Evolutionary conservation across 2,113 vertebrate genomes (phyloP), one percentile per base, ranked within the genome.

Genomic region (Apteryx mantelli): DNA sequence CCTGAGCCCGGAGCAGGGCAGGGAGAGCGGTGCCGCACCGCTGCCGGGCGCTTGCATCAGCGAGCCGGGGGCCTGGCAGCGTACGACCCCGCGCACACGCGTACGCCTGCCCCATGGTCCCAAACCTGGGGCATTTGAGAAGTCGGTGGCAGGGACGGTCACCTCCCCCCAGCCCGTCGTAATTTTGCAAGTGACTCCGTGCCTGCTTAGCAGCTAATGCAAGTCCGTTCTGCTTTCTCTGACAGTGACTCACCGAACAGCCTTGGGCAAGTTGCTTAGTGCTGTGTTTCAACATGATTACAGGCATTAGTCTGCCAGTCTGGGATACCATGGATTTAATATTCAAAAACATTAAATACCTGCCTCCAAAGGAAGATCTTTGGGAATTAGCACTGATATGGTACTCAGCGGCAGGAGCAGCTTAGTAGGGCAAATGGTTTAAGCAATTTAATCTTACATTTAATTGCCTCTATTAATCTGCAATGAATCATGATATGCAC

Each of bases 401-500:
- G 55, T 95, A 93, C 85, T 52, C 82, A 81, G 91, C 80, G 32
- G 88, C 13, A 44, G 82, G 82, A 95, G 88, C 82, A 24, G 64
- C 91, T 94, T 93, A 90, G 82, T 30, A 84, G 79, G 86, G 91
- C 85, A 84, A 91, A 93, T 34, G 73, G 82, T 64, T 97, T 90
- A 90, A 77, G 82, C 93, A 94, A 91, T 94, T 97, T 96, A 95
- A 95, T 95, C 88, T 96, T 48, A 53, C 32, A 25, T 93, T 96
- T 97, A 97, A 96, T 95, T 95, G 90, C 87, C 69, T 95, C 91
- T 90, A 95, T 95, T 95, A 95, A 97, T 95, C 93, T 93, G 79
- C 76, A 73, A 14, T 94, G 93, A 97, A 95, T 97, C 94, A 95
- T 85, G 81, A 79, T 50, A 80, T 44, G 68, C 56, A 56, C 55